Conservation (phyloP, 2,888 invertebrate genomes). For the Pseudolycoriella hygida region DNA sequence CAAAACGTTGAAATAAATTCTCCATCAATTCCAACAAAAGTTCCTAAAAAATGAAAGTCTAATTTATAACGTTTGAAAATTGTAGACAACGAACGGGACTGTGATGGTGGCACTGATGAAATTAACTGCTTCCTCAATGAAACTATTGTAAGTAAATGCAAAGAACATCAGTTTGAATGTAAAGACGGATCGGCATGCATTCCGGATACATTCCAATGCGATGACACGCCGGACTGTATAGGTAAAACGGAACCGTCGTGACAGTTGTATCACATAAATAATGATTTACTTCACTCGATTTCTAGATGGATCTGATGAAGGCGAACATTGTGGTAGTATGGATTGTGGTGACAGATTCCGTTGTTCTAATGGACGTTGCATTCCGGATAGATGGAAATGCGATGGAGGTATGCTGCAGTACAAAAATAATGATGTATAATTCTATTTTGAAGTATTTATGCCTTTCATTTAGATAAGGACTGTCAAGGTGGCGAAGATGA, state of each 20-base stretch:
- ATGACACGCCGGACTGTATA: constrained; percentile 46
- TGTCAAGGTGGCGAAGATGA: neutral
- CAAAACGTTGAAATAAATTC: too few species aligned
- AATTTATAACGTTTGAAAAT: too few species aligned
- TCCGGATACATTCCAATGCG: constrained; percentile 48
- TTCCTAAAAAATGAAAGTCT: too few species aligned
- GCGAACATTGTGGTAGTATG: constrained; percentile 31
- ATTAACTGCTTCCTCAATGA: constrained; percentile 29
- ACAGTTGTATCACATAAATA: too few species aligned
- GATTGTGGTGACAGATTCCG: constrained; percentile 37
- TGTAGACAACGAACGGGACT: neutral
- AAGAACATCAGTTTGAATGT: constrained; percentile 49
- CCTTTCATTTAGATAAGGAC: neutral
- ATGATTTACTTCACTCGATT: too few species aligned
- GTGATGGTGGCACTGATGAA: constrained; percentile 30
- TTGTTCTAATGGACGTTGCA: constrained; percentile 48
- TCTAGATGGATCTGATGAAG: constrained; percentile 47
- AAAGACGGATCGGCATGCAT: constrained; percentile 42
- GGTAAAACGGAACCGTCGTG: too few species aligned
- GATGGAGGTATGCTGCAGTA: constrained; percentile 33
- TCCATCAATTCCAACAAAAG: too few species aligned
- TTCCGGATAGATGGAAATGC: constrained; percentile 46
- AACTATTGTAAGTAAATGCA: constrained; percentile 24
- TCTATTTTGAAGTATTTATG: constrained; percentile 8
- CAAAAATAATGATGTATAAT: constrained; percentile 8